phyloP scores from a whole-genome alignment of 92 coral and sea anemone species.

The Ricordea florida region DNA sequence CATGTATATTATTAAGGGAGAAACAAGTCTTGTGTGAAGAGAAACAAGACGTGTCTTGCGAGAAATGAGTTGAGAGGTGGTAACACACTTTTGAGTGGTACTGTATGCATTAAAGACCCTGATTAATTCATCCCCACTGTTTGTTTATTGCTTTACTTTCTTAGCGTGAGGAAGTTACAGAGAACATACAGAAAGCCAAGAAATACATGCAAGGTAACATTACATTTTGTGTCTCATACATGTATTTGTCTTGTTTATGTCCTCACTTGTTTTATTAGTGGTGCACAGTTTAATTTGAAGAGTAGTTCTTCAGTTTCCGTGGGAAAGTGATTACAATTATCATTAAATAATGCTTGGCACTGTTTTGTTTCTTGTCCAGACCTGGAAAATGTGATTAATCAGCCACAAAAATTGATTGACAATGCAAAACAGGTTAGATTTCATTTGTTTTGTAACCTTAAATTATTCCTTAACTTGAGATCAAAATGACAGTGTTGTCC shows the following conservation, averaged over 20 bases:
- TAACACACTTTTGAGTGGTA: no score
- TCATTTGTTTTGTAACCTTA: neutral
- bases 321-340: no score
- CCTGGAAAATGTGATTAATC: constrained; percentile 40
- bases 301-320: neutral
- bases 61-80: no score
- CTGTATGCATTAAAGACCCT: no score
- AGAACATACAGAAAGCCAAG: constrained; percentile 61
- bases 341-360: no score
- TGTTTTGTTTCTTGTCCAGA: constrained; percentile 39
- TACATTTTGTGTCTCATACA: neutral
- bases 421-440: constrained; percentile 48
- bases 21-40: no score
- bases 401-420: constrained; percentile 53
- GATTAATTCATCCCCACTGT: neutral
- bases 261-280: neutral
- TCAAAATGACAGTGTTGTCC: no score
- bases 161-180: constrained; percentile 51
- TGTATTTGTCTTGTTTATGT: neutral
- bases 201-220: constrained; percentile 55
- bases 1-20: no score
- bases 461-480: neutral
- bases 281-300: neutral
- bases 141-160: neutral
- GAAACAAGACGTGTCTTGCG: no score